Base-by-base conservation (phyloP, 1,140 invertebrate species). In the Drosophila sproati region DNA sequence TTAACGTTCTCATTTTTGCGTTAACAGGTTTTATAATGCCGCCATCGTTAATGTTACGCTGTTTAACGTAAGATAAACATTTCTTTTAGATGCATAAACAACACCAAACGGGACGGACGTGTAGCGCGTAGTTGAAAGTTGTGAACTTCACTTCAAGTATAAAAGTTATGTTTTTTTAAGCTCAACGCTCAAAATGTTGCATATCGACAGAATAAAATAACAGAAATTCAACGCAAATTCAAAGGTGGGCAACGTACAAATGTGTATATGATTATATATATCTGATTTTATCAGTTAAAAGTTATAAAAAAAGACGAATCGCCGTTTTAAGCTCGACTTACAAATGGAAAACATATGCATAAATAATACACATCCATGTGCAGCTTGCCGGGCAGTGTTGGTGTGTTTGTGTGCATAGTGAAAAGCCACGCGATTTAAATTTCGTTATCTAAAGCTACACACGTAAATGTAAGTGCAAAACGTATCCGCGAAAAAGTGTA, bases 51-150 rank as follows among this genome's bases (percentile, higher is more conserved):
- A 56, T 7, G 0, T 57, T 54, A 47, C 59, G 41, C 50, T 20
- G 12, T 29, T 45, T 48, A 71, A 71, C 68, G 47, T 63, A 54
- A 32, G 43, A 48, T 57, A 67, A 73, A 66, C 47, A 54, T 55
- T 47, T 37, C 10, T 12, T 48, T 74, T 39, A 74, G 59, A 62
- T 57, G 59, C 66, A 57, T 51, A 62, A 70, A 70, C 66, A 74
- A 74, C 66, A 50, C 37, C 56, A 20, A 10, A n/a, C 57, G 45
- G 37, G 37, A 32, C 51, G 57, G 72, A 62, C 59, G 72, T 62
- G 66, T 57, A 28, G 57, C 72, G 66, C 41, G 31, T 41, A 39
- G 43, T 10, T 5, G 10, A 35, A 35, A 56, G 4, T 55, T 55
- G 4, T 50, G 20, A 51, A 62, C 35, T 10, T 20, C 20, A 20